Evolutionary conservation across 1,140 invertebrate species (phyloP).

Genomic region (Brachionus paranguensis): DNA sequence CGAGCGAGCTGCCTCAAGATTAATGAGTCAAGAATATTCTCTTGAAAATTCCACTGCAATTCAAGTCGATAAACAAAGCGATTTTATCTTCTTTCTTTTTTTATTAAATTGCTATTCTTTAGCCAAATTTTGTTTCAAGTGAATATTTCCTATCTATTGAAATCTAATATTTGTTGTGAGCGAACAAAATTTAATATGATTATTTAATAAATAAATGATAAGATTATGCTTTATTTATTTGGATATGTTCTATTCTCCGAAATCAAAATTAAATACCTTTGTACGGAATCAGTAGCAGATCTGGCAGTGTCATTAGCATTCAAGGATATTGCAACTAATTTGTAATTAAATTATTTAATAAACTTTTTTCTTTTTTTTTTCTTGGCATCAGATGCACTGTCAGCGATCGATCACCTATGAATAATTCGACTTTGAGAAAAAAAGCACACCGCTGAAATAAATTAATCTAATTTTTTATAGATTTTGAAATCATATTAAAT

Average conservation of each 20-base stretch:
- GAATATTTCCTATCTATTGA: constrained; percentile 13
- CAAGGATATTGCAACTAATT: background rate
- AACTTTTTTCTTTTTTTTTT: background rate
- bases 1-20: background rate
- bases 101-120: constrained; percentile 22
- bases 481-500: constrained; percentile 15
- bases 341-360: background rate
- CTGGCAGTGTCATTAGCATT: background rate
- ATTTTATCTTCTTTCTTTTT: background rate
- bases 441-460: background rate
- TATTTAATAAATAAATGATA: constrained; percentile 19
- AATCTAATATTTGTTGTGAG: background rate
- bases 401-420: background rate
- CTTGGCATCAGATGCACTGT: background rate
- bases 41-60: background rate
- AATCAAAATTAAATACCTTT: background rate
- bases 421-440: background rate
- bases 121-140: constrained; percentile 12
- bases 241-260: background rate
- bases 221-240: constrained; percentile 18
- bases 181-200: background rate
- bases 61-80: background rate
- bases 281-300: background rate
- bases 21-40: background rate
- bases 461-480: constrained; percentile 18